These are phyloP conservation scores for Leptopilina myrica DNA, from an alignment of 2,888 invertebrate genomes.

Conservation along the genomic window DNA sequence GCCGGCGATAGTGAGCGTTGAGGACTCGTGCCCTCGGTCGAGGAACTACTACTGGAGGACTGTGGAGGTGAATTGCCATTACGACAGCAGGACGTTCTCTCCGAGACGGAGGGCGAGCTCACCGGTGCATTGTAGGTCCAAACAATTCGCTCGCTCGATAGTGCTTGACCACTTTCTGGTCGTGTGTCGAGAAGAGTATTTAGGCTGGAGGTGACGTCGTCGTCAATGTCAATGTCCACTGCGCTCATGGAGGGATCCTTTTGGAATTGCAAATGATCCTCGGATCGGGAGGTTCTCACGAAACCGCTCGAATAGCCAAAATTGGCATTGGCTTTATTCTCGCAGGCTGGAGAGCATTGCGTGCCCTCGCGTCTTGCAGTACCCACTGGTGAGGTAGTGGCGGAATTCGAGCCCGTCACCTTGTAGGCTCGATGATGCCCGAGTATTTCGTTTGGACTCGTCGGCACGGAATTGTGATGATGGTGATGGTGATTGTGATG, in stretches of 20 bases:
- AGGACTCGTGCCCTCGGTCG: conserved; percentile 74
- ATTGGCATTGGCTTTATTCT: conserved; percentile 60
- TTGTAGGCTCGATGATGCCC: conserved; percentile 79
- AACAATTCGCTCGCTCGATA: conserved; percentile 84
- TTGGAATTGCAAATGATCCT: conserved; percentile 92
- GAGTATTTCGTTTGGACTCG: conserved; percentile 83
- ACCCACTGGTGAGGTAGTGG: conserved; percentile 79
- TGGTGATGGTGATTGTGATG: conserved; percentile 73
- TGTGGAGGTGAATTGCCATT: conserved; percentile 80
- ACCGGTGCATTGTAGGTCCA: conserved; percentile 96
- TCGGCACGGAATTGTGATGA: conserved; percentile 83
- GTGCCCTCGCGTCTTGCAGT: conserved; percentile 77
- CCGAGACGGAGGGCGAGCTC: conserved; percentile 79
- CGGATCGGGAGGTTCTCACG: conserved; percentile 93
- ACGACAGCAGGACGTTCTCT: conserved; percentile 79
- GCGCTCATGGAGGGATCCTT: conserved; percentile 88
- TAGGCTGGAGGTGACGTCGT: conserved; percentile 94
- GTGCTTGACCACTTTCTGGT: conserved; percentile 79
- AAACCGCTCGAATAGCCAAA: conserved; percentile 78
- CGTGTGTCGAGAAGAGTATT: conserved; percentile 92
- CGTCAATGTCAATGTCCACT: conserved; percentile 94
- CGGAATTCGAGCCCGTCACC: conserved; percentile 77
- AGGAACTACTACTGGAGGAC: conserved; percentile 62
- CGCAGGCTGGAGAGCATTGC: conserved; percentile 47
- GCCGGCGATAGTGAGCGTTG: conserved; percentile 84